These are phyloP conservation scores for Stigmatopora nigra DNA, from an alignment of 2,113 vertebrate species.

Conservation along the genomic window DNA sequence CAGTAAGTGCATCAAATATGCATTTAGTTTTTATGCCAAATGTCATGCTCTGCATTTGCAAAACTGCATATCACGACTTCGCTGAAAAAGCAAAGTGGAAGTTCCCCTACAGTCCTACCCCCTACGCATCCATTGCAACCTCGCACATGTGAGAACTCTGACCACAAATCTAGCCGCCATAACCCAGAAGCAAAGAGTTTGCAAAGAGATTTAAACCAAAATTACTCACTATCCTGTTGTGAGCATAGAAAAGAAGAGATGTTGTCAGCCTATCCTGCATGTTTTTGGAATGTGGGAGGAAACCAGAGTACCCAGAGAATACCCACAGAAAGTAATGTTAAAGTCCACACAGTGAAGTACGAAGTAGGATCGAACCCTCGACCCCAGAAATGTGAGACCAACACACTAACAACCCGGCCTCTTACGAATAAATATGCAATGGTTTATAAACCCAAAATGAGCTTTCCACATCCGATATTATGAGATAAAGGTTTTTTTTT, in stretches of 20 bases:
- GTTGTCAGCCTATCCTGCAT: background rate
- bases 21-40: conserved; percentile 9
- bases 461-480: too few relatives aligned
- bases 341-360: too few relatives aligned
- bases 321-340: too few relatives aligned
- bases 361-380: too few relatives aligned
- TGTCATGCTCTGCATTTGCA: conserved; percentile 11
- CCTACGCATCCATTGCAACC: conserved; percentile 61
- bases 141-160: conserved; percentile 47
- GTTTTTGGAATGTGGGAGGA: too few relatives aligned
- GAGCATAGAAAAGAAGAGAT: conserved; percentile 3
- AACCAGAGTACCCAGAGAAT: too few relatives aligned
- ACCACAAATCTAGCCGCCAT: conserved; percentile 67
- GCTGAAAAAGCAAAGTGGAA: conserved; percentile 66
- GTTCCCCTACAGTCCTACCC: conserved; percentile 66
- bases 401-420: too few relatives aligned
- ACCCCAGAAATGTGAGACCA: too few relatives aligned
- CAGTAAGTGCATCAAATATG: conserved; percentile 2
- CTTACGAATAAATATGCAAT: too few relatives aligned
- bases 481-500: too few relatives aligned
- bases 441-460: too few relatives aligned
- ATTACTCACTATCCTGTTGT: background rate
- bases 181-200: conserved; percentile 59
- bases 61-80: conserved; percentile 48
- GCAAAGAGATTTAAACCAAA: background rate